A percentile compares a stretch with the other conserved stretches of the same genome.
Evolutionary conservation across 2,888 invertebrate genomes (phyloP).

Genomic region (Rhopalosiphum nymphaeae): DNA sequence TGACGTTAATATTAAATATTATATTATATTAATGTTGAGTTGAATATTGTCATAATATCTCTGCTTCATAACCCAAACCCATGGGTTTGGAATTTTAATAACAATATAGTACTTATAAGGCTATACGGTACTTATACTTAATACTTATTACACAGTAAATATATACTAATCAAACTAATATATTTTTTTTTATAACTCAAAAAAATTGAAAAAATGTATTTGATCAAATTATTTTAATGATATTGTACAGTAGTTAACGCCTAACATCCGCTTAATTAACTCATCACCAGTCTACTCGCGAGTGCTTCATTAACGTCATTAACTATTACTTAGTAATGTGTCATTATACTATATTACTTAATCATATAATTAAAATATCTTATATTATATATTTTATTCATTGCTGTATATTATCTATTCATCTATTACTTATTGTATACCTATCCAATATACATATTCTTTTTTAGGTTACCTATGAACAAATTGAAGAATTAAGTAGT

Average conservation of each 20-base stretch:
- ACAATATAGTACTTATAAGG: neutral
- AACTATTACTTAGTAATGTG: too few species aligned
- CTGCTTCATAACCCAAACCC: too few species aligned
- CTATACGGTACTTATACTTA: neutral
- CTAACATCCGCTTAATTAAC: neutral
- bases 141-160: neutral
- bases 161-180: neutral
- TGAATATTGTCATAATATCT: neutral
- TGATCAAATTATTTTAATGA: neutral
- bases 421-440: neutral
- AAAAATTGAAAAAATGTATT: neutral
- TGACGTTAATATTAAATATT: neutral
- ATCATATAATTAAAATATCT: neutral
- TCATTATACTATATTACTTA: neutral
- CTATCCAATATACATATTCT: neutral
- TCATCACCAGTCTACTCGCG: neutral
- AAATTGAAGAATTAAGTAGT: neutral
- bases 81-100: neutral
- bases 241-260: neutral
- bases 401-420: neutral
- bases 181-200: neutral
- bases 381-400: neutral
- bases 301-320: too few species aligned
- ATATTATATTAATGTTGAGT: neutral
- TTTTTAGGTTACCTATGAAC: too few species aligned